Evolutionary conservation across 2,797 vertebrate species (phyloP).

Genomic region (Cottoperca gobio): DNA sequence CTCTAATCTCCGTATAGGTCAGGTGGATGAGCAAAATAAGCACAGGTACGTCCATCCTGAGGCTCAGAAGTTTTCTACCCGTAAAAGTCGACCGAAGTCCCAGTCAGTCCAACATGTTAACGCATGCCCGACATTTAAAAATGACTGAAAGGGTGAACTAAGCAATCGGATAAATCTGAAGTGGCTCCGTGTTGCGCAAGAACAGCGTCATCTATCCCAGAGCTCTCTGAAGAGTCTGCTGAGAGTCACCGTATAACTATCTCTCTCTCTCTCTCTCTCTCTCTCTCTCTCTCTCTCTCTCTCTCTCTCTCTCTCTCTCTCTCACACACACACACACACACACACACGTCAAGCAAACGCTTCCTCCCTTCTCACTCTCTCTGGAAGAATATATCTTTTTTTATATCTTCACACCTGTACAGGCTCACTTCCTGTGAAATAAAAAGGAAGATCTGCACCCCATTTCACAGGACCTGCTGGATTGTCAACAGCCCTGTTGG

Average conservation of each 20-base stretch:
- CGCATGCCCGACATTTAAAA: background rate
- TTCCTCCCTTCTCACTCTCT: background rate
- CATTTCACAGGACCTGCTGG: no score
- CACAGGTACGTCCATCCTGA: conserved; percentile 58
- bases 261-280: background rate
- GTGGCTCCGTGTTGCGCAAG: conserved; percentile 2
- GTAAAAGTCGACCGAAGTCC: conserved; percentile 10
- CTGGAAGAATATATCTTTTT: no score
- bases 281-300: background rate
- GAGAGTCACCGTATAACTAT: background rate
- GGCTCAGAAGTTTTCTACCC: conserved; percentile 22
- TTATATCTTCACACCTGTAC: no score
- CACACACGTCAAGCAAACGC: no score
- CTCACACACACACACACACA: background rate
- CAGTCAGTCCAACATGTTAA: background rate
- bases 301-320: background rate
- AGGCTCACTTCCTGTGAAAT: background rate
- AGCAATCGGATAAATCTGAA: background rate
- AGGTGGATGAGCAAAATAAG: conserved; percentile 62
- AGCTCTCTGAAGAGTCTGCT: background rate
- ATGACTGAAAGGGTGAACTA: no score
- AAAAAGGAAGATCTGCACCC: no score
- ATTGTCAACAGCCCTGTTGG: no score
- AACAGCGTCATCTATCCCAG: background rate
- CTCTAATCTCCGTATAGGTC: conserved; percentile 48